Conservation (phyloP, 2,797 vertebrate genomes). For the Oceanodroma leucorhoa region DNA sequence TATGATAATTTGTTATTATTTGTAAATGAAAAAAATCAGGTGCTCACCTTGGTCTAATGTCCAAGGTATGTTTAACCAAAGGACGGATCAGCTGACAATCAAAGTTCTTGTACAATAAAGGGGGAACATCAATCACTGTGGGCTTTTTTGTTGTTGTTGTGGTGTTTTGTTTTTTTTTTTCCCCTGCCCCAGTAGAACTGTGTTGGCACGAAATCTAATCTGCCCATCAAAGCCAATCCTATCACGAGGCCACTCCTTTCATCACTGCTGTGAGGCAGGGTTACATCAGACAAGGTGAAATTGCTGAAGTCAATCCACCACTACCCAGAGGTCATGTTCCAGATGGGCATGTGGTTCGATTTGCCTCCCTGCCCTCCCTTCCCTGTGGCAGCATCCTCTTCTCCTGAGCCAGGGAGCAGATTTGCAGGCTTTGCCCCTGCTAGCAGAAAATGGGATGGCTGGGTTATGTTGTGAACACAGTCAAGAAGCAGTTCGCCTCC, state of each 20-base stretch:
- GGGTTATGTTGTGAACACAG: not conserved
- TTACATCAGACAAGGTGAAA: not conserved
- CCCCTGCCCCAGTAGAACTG: not conserved
- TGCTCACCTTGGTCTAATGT: not conserved
- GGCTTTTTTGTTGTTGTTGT: not conserved
- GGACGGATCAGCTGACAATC: not conserved
- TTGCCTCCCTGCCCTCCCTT: not conserved
- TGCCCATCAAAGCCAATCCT: not conserved
- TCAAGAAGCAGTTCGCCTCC: not conserved
- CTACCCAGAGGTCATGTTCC: not conserved
- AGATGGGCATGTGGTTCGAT: not conserved
- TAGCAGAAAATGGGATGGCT: not conserved
- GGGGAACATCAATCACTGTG: not conserved
- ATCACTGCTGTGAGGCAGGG: not conserved
- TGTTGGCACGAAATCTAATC: not conserved
- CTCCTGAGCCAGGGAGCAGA: not conserved
- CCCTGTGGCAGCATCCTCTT: not conserved
- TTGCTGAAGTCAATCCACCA: not conserved
- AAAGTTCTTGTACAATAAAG: not conserved
- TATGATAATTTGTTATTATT: not conserved
- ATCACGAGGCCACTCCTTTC: not conserved
- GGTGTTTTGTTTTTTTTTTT: not conserved
- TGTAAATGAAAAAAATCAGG: not conserved
- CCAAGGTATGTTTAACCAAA: not conserved
- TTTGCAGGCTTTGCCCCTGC: not conserved